Evolutionary conservation across 2,888 invertebrate genomes (phyloP).

Genomic region (Tigriopus californicus): DNA sequence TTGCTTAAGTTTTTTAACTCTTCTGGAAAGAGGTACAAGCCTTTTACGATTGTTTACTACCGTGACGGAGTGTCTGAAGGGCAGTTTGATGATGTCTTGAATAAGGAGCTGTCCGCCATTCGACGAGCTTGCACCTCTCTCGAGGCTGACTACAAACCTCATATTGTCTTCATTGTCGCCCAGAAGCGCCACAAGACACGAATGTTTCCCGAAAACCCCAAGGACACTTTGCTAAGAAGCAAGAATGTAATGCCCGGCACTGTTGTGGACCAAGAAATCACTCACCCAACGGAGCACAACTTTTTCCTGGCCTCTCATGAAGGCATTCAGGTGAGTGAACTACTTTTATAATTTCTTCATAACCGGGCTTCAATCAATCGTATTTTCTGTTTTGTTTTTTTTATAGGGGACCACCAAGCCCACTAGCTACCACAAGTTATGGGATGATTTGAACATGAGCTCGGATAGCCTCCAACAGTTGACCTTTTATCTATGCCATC

Average conservation of each 20-base stretch:
- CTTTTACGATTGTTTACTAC: conserved; percentile 44
- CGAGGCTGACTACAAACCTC: conserved; percentile 94
- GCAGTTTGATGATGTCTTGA: conserved; percentile 38
- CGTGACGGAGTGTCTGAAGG: conserved; percentile 79
- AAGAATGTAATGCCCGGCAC: conserved; percentile 99
- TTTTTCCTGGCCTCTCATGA: conserved; percentile 98
- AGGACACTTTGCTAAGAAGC: conserved; percentile 49
- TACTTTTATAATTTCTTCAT: neutral
- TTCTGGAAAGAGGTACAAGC: conserved; percentile 30
- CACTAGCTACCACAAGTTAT: conserved; percentile 30
- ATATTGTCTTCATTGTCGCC: conserved; percentile 93
- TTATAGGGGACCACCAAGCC: conserved; percentile 70
- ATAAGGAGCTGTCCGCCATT: conserved; percentile 10
- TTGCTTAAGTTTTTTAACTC: conserved; percentile 37
- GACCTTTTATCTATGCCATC: conserved; percentile 62
- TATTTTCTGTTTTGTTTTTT: conserved; percentile 25
- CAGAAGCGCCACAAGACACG: conserved; percentile 98
- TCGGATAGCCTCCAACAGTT: conserved; percentile 57
- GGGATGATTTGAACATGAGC: conserved; percentile 50
- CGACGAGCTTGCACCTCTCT: conserved; percentile 42
- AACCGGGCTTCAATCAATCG: neutral
- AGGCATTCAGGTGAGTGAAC: conserved; percentile 61
- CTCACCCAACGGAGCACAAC: conserved; percentile 99
- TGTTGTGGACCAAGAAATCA: conserved; percentile 97
- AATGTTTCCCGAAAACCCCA: conserved; percentile 31